Evolutionary conservation across 2,797 vertebrate species (phyloP).

Genomic region (Mionectes olivaceus): DNA sequence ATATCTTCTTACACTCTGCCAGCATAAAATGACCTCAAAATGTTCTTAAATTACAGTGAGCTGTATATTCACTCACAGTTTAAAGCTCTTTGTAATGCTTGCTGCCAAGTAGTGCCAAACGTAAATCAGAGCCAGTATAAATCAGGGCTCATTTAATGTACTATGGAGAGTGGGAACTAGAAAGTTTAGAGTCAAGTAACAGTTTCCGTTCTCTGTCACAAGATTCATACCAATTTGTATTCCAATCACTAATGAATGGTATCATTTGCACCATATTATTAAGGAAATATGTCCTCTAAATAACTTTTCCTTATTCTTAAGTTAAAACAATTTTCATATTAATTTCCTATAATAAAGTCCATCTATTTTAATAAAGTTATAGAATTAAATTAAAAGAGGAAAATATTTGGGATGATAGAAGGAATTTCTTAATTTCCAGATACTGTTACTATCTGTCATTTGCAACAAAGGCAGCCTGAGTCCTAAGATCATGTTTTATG

Average conservation of each 20-base stretch:
- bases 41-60: slow-evolving; percentile 53
- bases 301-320: neutral
- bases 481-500: neutral
- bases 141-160: neutral
- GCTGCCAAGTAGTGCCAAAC: slow-evolving; percentile 3
- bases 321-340: neutral
- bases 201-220: neutral
- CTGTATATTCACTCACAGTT: slow-evolving; percentile 18
- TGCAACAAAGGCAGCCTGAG: neutral
- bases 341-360: neutral
- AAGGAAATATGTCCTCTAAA: neutral
- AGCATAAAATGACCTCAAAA: slow-evolving; percentile 54
- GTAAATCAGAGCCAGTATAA: slow-evolving; percentile 48
- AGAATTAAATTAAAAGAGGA: neutral
- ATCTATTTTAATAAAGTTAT: neutral
- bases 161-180: neutral
- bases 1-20: neutral
- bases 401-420: neutral
- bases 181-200: slow-evolving; percentile 10
- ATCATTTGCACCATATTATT: neutral
- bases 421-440: neutral
- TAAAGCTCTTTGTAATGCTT: slow-evolving; percentile 3
- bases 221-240: neutral
- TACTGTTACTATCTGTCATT: neutral
- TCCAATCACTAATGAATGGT: neutral